Base-by-base conservation (phyloP, 53 echinoderm and acorn worm genomes). In the Apostichopus leukothele region DNA sequence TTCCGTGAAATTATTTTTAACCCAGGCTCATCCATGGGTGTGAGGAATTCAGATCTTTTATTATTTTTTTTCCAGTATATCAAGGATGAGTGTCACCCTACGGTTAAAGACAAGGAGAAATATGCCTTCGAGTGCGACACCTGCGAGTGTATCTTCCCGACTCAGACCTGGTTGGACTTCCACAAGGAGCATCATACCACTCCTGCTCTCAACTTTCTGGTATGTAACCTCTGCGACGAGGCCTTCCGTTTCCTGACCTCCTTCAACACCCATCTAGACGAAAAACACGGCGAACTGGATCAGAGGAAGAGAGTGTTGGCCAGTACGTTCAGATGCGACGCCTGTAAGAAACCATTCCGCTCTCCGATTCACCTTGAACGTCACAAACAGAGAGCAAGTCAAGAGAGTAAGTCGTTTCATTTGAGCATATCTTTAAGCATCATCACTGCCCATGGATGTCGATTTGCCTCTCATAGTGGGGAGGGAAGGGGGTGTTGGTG, bases 271-370 rank as follows among this genome's bases (percentile, higher is more conserved):
- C 98, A 95, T 80, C n/a, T 94, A 89, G 90, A 90, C 23, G 94
- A 94, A 14, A 73, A 60, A 4, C 98, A 97, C 88, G 26, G 73
- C 10, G 90, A 89, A 5, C 89, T 97, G 77, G 90, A 86, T 76
- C 92, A 92, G 68, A 66, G 95, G 4, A 91, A 92, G 60, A 86
- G 93, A 77, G 91, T 93, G 27, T 75, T 95, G 81, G 93, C 98
- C 4, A 94, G 95, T 88, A 97, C 95, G 76, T 97, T 97, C 91
- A 91, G 98, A 6, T 97, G 98, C 57, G 98, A 97, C 51, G 66
- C 83, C 75, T 97, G 98, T 76, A 95, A 95, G 84, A 93, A 94
- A 27, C 85, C 95, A 22, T 97, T 97, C 93, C 92, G 97, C 10
- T 97, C 97, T 78, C 95, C 95, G 21, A 93, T 93, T 23, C 93